Evolutionary conservation across 2,888 invertebrate species (phyloP).

Genomic region (Drosophila antonietae): DNA sequence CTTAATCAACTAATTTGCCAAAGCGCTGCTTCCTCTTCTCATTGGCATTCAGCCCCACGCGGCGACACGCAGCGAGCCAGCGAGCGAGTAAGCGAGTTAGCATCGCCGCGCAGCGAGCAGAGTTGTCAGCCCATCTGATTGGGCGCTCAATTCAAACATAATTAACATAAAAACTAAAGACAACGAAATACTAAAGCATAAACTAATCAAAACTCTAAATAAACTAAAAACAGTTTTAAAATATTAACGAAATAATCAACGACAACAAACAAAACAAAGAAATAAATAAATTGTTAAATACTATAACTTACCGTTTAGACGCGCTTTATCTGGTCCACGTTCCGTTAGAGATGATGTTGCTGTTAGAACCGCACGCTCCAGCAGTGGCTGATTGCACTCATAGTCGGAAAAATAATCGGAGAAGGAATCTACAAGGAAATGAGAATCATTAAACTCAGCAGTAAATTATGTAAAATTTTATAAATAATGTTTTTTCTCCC

Average conservation of each 20-base stretch:
- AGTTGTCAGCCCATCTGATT: conserved; percentile 34
- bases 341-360: conserved; percentile 93
- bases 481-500: background rate
- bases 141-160: conserved; percentile 27
- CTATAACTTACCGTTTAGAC: conserved; percentile 90
- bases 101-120: conserved; percentile 37
- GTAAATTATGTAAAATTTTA: background rate
- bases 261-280: conserved; percentile 8
- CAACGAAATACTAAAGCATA: conserved; percentile 24
- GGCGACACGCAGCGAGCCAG: conserved; percentile 23
- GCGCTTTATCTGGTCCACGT: conserved; percentile 93
- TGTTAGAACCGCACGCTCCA: conserved; percentile 89
- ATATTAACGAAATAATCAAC: conserved; percentile 11
- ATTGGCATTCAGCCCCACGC: conserved; percentile 38
- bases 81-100: conserved; percentile 32
- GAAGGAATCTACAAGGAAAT: conserved; percentile 76
- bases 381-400: conserved; percentile 92
- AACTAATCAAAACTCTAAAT: conserved; percentile 23
- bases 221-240: conserved; percentile 23
- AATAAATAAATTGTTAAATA: background rate
- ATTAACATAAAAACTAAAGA: conserved; percentile 19
- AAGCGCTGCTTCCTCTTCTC: conserved; percentile 28
- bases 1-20: conserved; percentile 49
- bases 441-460: background rate
- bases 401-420: conserved; percentile 86